phyloP scores from a whole-genome alignment of 2,113 vertebrate genomes.

The Odocoileus virginianus region DNA sequence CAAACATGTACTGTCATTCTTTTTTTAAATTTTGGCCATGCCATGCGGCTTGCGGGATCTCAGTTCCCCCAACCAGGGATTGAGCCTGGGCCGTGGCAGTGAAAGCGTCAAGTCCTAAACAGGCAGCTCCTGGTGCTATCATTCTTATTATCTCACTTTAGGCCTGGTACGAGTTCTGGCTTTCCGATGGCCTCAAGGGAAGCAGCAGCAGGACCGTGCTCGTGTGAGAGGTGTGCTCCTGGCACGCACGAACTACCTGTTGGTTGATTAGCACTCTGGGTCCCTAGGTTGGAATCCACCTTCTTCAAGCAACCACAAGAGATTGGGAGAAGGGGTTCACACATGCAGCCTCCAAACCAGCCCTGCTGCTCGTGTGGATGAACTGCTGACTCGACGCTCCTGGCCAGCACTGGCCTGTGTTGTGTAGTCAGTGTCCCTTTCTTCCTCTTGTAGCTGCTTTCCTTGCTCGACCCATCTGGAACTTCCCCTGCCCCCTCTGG shows the following conservation, averaged over 20 bases:
- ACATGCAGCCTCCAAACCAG: neutral
- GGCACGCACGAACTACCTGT: neutral
- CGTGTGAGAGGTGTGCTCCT: neutral
- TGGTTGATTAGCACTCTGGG: neutral
- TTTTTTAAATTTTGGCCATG: neutral
- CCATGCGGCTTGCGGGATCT: neutral
- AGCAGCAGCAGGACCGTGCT: neutral
- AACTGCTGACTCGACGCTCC: accelerated
- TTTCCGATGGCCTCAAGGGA: neutral
- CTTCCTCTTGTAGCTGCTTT: neutral
- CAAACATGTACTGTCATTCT: accelerated
- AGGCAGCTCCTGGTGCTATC: neutral
- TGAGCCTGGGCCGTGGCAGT: neutral
- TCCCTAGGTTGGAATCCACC: neutral
- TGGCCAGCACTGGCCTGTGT: neutral
- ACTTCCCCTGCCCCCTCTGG: neutral
- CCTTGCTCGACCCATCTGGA: neutral
- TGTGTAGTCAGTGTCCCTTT: accelerated
- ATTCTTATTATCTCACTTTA: neutral
- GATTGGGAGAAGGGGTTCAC: too few relatives aligned
- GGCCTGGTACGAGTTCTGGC: neutral
- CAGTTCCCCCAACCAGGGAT: neutral
- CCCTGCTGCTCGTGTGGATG: neutral
- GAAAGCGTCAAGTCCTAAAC: neutral
- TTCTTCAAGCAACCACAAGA: neutral